Evolutionary conservation across 1,140 invertebrate genomes (phyloP), one percentile per base, ranked within the genome.

Genomic region (Samia ricini): DNA sequence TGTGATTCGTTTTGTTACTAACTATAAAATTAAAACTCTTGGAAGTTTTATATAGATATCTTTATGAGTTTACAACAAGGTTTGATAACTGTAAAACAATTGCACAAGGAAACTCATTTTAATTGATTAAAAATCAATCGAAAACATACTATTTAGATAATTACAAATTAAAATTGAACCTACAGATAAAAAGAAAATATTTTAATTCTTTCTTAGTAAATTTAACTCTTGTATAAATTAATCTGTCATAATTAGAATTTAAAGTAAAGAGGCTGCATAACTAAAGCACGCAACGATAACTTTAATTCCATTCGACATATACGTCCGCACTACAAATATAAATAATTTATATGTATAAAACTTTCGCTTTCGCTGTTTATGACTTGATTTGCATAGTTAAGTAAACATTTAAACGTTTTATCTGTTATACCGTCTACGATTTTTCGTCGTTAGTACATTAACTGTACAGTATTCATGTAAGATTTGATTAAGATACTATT

Each of bases 281-380:
- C n/a, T 15, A 42, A 42, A 42, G 33, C 12, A 42, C 33, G 33
- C 4, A 15, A 42, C 7, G n/a, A 42, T 42, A 42, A 42, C n/a
- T 42, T 42, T 42, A 42, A 42, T 42, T 42, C 15, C 12, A 42
- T 15, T 42, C 33, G 12, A 42, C 33, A 42, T 15, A 42, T 42
- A 42, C 12, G 10, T 42, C 33, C 33, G 33, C 33, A 42, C 33
- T 42, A 4, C 33, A 15, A 42, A 42, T 42, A 22, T 2, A 21
- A 52, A 20, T 52, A 22, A 21, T 52, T 52, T n/a, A 52, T 23
- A 12, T 22, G 19, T 10, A 21, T 52, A 24, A 18, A 49, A 61
- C 69, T 74, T 67, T 74, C 67, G 56, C 69, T 72, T 75, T 66
- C 67, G 24, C 66, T 64, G 56, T 71, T 69, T 66, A 68, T 66